Evolutionary conservation across 2,797 vertebrate species (phyloP).

Genomic region (Anableps anableps): DNA sequence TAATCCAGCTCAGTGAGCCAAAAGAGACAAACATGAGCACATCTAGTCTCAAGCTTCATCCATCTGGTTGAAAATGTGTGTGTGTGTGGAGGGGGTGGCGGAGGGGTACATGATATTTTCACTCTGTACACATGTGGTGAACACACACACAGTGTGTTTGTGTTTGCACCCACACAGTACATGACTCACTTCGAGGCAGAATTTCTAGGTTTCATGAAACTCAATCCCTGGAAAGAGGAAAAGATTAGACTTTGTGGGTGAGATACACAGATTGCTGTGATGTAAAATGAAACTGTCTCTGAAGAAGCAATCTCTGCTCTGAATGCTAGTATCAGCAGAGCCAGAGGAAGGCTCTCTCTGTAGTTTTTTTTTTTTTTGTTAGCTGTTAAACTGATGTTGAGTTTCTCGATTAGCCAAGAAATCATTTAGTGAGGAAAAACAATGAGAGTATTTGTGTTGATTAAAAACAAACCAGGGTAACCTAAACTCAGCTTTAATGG

Average conservation of each 20-base stretch:
- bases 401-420: constrained; percentile 5
- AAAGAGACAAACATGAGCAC: constrained; percentile 15
- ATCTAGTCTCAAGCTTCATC: constrained; percentile 4
- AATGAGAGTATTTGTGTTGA: background rate
- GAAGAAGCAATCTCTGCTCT: constrained; percentile 31
- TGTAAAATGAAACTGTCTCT: constrained; percentile 64
- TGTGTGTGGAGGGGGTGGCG: background rate
- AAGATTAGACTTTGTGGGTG: constrained; percentile 60
- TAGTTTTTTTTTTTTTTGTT: background rate
- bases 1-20: constrained; percentile 18
- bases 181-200: constrained; percentile 53
- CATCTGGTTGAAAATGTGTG: constrained; percentile 7
- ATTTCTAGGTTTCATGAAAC: constrained; percentile 60
- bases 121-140: constrained; percentile 33
- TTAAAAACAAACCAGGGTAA: background rate
- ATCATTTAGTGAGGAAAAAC: background rate
- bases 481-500: background rate
- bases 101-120: constrained; percentile 25
- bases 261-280: constrained; percentile 55
- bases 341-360: background rate
- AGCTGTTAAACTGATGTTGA: constrained; percentile 6
- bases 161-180: constrained; percentile 33
- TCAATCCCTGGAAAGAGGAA: constrained; percentile 65
- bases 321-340: constrained; percentile 7
- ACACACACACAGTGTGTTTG: constrained; percentile 18